These are phyloP conservation scores for Terebella lapidaria DNA, from an alignment of 2,888 invertebrate genomes.

Conservation along the genomic window DNA sequence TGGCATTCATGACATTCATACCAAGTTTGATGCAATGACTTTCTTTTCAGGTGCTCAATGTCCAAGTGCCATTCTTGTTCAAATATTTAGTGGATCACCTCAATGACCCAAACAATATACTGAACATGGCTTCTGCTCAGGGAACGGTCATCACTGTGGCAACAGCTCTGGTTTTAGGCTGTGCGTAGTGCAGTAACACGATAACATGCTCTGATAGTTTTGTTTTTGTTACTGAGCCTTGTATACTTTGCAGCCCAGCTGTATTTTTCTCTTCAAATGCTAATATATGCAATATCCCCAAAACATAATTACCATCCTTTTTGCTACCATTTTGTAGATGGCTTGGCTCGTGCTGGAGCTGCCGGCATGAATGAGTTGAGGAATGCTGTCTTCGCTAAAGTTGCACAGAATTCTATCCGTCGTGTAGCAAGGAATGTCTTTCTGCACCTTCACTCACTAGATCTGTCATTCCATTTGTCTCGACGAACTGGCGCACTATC, in stretches of 20 bases:
- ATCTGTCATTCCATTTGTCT: constrained; percentile 86
- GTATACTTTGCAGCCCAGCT: too few relatives aligned
- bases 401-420: constrained; percentile 94
- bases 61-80: constrained; percentile 91
- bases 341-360: constrained; percentile 82
- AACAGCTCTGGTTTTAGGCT: constrained; percentile 77
- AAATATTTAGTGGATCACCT: constrained; percentile 87
- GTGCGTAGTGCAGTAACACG: too few relatives aligned
- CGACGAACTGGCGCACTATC: constrained; percentile 93
- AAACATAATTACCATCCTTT: too few relatives aligned
- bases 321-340: constrained; percentile 73
- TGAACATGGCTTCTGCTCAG: constrained; percentile 57
- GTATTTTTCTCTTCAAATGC: too few relatives aligned
- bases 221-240: too few relatives aligned
- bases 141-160: constrained; percentile 72
- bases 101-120: constrained; percentile 62
- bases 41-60: constrained; percentile 81
- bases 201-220: too few relatives aligned
- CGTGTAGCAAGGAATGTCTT: constrained; percentile 93
- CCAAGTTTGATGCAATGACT: too few relatives aligned
- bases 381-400: constrained; percentile 95
- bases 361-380: constrained; percentile 92
- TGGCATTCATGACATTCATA: too few relatives aligned
- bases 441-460: constrained; percentile 87
- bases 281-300: too few relatives aligned